These are phyloP conservation scores for Tychaedon coryphoeus DNA, from an alignment of 2,113 vertebrate genomes.

Conservation along the genomic window DNA sequence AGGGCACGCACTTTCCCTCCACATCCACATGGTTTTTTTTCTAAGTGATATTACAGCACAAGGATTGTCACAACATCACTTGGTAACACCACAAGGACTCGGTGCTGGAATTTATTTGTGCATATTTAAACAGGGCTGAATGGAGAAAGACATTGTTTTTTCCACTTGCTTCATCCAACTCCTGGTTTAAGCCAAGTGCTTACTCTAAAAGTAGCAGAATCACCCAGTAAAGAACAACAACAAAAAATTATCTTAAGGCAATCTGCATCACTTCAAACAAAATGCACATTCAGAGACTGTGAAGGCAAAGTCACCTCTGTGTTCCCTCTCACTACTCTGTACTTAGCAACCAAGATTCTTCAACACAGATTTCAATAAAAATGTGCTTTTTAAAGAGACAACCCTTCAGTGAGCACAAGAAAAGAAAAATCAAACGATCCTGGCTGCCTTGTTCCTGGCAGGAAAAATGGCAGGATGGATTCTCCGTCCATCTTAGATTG, in stretches of 20 bases:
- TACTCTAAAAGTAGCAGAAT: conserved; percentile 1
- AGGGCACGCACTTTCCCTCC: neutral
- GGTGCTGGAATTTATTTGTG: neutral
- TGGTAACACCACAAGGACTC: neutral
- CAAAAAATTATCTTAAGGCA: neutral
- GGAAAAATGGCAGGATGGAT: conserved; percentile 7
- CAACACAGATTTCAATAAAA: neutral
- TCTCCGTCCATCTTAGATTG: conserved; percentile 40
- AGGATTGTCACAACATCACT: conserved; percentile 14
- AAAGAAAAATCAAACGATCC: neutral
- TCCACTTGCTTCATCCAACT: conserved; percentile 37
- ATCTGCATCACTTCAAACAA: neutral
- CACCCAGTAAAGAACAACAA: neutral
- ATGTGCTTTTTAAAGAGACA: neutral
- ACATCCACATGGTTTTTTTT: neutral
- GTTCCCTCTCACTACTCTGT: neutral
- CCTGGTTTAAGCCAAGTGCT: conserved; percentile 3
- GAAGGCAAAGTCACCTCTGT: neutral
- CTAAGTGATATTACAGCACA: conserved; percentile 12
- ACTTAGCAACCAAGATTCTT: neutral
- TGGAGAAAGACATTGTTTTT: conserved; percentile 19
- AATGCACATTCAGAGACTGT: neutral
- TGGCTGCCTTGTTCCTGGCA: neutral
- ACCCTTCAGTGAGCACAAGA: neutral
- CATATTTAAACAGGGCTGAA: conserved; percentile 5